Evolutionary conservation across 2,888 invertebrate genomes (phyloP).

Genomic region (Dicyrtoma fusca): DNA sequence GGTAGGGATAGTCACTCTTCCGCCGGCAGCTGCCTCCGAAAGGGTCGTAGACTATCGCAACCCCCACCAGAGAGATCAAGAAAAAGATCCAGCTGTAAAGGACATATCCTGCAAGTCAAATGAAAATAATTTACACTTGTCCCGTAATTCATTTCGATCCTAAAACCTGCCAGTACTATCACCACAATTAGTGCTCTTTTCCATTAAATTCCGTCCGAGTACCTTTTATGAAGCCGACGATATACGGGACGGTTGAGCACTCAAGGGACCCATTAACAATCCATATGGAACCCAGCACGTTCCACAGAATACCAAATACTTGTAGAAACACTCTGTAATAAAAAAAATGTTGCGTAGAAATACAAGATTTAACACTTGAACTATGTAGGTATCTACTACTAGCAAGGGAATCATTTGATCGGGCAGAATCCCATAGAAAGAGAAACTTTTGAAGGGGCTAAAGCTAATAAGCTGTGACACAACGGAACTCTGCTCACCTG

Average conservation of each 20-base stretch:
- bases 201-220: too few species aligned
- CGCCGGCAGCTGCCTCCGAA: constrained; percentile 69
- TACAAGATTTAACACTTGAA: too few species aligned
- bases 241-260: constrained; percentile 66
- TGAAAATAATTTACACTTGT: too few species aligned
- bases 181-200: constrained; percentile 57
- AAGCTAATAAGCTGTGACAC: too few species aligned
- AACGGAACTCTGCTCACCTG: constrained; percentile 67
- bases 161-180: too few species aligned
- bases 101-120: constrained; percentile 67
- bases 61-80: constrained; percentile 71
- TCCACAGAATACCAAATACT: constrained; percentile 75
- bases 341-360: too few species aligned
- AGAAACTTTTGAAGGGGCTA: too few species aligned
- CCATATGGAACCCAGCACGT: constrained; percentile 80
- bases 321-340: constrained; percentile 69
- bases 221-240: constrained; percentile 74
- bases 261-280: constrained; percentile 72
- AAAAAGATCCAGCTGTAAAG: constrained; percentile 81
- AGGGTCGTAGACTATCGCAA: constrained; percentile 80
- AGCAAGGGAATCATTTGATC: too few species aligned
- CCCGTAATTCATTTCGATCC: too few species aligned
- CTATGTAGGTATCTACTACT: too few species aligned
- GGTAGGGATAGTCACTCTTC: too few species aligned
- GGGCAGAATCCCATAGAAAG: too few species aligned